Evolutionary conservation across 1,140 invertebrate species (phyloP), one percentile per base, ranked within the genome.

Genomic region (Melitaea cinxia): DNA sequence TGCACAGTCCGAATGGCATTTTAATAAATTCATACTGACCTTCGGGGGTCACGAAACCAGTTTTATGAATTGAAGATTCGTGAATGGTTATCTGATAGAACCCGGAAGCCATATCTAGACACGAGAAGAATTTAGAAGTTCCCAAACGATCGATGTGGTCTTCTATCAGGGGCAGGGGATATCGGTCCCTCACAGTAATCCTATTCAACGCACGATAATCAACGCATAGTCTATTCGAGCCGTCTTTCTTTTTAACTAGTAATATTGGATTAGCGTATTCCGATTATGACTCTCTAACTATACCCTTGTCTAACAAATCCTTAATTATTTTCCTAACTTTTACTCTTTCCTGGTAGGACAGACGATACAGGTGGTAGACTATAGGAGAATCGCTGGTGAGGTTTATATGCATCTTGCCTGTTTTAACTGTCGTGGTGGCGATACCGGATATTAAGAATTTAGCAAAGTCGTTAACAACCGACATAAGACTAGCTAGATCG

Each of bases 141-240:
- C 35, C 58, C 28, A 67, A 28, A 12, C 35, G 35, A 21, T 68
- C 65, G 33, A 68, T 62, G 39, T 68, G 54, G 9, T 68, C 65
- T 1, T 26, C 30, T 4, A 68, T 68, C 10, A 58, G 17, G 4
- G 63, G 55, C 2, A 65, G 37, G 4, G 45, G 45, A 23, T 23
- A 24, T 12, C 14, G 7, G 10, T 2, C 10, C 30, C n/a, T 26
- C 5, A 52, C n/a, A 26, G 49, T 52, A 52, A 23, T 52, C 7
- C 17, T 0, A 30, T 52, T 52, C 19, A 52, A 10, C 15, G 17
- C 49, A 28, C 49, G 49, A 9, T 23, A 52, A n/a, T 52, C 49
- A 1, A 52, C 49, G 12, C 5, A 6, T 1, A 52, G 1, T 30
- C 49, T 26, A 19, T 52, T 24, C 6, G 49, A 26, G 4, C 49